phyloP scores from a whole-genome alignment of 2,113 vertebrate species.

The Gallinago undulata region DNA sequence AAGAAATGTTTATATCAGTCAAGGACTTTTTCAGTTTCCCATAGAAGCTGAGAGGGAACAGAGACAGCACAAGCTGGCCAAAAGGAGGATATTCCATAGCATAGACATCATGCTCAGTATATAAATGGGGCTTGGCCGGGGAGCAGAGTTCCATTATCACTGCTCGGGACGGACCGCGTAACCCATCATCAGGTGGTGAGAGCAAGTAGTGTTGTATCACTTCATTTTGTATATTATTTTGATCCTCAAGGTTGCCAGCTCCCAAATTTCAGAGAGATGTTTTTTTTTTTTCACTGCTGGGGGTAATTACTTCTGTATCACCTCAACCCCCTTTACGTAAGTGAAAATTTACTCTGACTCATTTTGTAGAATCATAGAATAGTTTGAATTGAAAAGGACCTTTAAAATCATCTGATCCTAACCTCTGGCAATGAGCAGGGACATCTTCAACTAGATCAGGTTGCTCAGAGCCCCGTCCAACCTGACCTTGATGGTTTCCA shows the following conservation, averaged over 20 bases:
- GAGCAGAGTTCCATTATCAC: background rate
- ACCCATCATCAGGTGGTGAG: background rate
- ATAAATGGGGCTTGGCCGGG: background rate
- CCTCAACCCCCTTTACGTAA: background rate
- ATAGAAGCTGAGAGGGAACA: background rate
- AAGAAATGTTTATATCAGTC: background rate
- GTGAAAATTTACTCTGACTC: background rate
- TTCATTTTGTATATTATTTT: background rate
- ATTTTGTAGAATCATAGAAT: background rate
- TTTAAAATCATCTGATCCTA: background rate
- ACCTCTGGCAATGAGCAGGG: background rate
- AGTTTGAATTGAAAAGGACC: background rate
- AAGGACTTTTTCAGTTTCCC: background rate
- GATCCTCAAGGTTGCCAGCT: background rate
- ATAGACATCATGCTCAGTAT: background rate
- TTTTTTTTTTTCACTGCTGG: background rate
- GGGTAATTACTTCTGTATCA: background rate
- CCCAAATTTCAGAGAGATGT: background rate
- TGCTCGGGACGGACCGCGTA: background rate
- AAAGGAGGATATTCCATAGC: background rate
- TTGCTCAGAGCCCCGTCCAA: background rate
- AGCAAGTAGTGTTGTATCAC: background rate
- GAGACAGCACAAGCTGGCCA: background rate
- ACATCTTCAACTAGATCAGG: background rate
- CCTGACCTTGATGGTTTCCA: background rate